Conservation (phyloP, 2,888 invertebrate species). For the Macroteleia sp. region DNA sequence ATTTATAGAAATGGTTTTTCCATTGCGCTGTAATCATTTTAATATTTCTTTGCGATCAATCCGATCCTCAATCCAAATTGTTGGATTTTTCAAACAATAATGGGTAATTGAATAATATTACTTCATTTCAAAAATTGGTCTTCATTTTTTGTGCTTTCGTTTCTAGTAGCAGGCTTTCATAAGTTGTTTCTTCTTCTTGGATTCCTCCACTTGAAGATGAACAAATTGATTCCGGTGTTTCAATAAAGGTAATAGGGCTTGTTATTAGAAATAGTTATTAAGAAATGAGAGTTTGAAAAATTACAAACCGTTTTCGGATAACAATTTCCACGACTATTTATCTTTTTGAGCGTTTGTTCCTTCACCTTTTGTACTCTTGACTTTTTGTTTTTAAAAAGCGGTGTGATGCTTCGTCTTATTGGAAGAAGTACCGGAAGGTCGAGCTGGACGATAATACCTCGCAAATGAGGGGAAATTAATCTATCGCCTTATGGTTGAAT, state of each 20-base stretch:
- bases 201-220: no score
- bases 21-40: no score
- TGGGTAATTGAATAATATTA: no score
- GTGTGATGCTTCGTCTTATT: conserved; percentile 65
- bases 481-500: conserved; percentile 63
- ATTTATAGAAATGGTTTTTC: no score
- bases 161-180: no score
- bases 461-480: conserved; percentile 73
- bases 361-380: conserved; percentile 40
- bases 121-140: no score
- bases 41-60: no score
- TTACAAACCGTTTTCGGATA: conserved; percentile 30
- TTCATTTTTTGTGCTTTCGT: no score
- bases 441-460: conserved; percentile 66
- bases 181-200: no score
- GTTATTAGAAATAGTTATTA: conserved; percentile 27
- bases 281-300: conserved; percentile 16
- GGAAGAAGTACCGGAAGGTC: conserved; percentile 69
- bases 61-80: no score
- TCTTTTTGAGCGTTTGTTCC: conserved; percentile 40
- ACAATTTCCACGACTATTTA: conserved; percentile 54
- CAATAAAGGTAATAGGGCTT: neutral
- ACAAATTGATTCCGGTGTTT: conserved; percentile 13
- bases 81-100: no score
- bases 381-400: conserved; percentile 37